Evolutionary conservation across 2,113 vertebrate genomes (phyloP).

Genomic region (Bungarus multicinctus): DNA sequence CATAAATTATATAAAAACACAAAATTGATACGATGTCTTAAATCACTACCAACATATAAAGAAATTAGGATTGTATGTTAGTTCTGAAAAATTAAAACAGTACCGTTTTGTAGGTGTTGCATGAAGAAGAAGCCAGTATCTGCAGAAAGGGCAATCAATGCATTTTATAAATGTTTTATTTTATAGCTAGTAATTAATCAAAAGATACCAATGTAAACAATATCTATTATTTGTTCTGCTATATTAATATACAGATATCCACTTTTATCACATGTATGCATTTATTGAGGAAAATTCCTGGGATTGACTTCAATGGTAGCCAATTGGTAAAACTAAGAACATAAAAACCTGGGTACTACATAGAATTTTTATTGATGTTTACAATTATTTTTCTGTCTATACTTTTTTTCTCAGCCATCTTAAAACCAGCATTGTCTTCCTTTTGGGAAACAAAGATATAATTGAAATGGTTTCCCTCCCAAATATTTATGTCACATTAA

Average conservation of each 20-base stretch:
- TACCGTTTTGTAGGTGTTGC: neutral
- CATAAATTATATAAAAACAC: too few species aligned
- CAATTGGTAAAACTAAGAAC: neutral
- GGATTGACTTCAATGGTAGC: neutral
- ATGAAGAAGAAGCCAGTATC: neutral
- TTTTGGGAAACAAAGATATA: neutral
- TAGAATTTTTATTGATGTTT: neutral
- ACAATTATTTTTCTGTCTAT: neutral
- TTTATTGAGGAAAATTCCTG: neutral
- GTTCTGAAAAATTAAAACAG: neutral
- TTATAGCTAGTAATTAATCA: neutral
- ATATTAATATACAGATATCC: neutral
- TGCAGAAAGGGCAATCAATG: neutral
- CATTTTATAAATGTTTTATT: neutral
- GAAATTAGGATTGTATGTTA: too few species aligned
- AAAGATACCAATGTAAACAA: neutral
- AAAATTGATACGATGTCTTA: too few species aligned
- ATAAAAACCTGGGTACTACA: neutral
- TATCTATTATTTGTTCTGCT: neutral
- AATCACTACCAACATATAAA: too few species aligned
- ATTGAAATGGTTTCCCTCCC: neutral
- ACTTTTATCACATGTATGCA: neutral
- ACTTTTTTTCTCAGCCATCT: neutral
- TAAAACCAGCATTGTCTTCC: neutral
- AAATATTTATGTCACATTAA: neutral